Evolutionary conservation across 2,113 vertebrate species (phyloP), one percentile per base, ranked within the genome.

Genomic region (Cettia cetti): DNA sequence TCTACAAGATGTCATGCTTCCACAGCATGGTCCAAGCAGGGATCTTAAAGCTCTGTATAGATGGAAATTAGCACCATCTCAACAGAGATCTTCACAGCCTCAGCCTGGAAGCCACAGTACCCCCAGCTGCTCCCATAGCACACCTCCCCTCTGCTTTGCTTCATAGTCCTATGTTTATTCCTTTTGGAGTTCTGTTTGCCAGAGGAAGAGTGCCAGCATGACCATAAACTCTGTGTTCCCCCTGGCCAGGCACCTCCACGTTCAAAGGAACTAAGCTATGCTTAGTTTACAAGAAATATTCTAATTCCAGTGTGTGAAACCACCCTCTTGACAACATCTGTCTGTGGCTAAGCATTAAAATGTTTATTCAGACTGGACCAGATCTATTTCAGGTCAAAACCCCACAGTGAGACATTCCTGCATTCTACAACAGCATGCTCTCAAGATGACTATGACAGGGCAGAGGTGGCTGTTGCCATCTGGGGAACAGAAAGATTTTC

Each of bases 221-320:
- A 65, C 59, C 61, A 44, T 56, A 84, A 94, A 56, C 20, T 42
- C 68, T 26, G 7, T 4, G 19, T 13, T 79, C 57, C 40, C 23
- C 6, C 2, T 59, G 69, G 77, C 0, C 0, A 78, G 45, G 24
- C 64, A 89, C 21, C 49, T 64, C 65, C 61, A 57, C 0, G 0
- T 68, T 82, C 90, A 90, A 88, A 68, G 40, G 37, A 89, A 61
- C 3, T 4, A 86, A 86, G 31, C 7, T 59, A n/a, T 64, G 33
- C 60, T 75, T n/a, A 69, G 33, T 91, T 92, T 91, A 80, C 61
- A 56, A 68, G 65, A 91, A 87, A 87, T 82, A 84, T 44, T 91
- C 57, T 75, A 54, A 82, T 80, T 90, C 42, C 70, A 87, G 61
- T 3, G 2, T 65, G 66, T 68, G 53, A 94, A 90, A 87, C 70